phyloP scores from a whole-genome alignment of 30 jellyfish, hydroid and myxozoan species.

The Rhopilema esculentum region DNA sequence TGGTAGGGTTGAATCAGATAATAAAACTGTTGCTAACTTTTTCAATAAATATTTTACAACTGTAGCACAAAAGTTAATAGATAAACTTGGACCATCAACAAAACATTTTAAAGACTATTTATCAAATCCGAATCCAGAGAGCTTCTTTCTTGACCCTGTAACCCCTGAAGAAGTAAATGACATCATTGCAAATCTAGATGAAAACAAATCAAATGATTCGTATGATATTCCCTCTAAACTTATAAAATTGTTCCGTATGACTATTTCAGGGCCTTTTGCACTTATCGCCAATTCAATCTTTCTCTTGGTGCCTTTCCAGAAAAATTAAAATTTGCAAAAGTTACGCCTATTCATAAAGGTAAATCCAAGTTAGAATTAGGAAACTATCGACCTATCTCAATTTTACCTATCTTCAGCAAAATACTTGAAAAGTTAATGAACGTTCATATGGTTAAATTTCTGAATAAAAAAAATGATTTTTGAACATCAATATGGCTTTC shows the following conservation, averaged over 20 bases:
- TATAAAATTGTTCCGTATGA: slow-evolving; percentile 7
- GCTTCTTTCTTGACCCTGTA: slow-evolving; percentile 30
- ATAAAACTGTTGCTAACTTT: slow-evolving; percentile 12
- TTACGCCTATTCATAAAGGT: slow-evolving; percentile 36
- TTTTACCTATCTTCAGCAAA: slow-evolving; percentile 19
- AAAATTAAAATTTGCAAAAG: slow-evolving; percentile 46
- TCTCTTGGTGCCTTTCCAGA: slow-evolving; percentile 52
- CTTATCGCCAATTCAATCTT: slow-evolving; percentile 28
- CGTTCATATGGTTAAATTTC: slow-evolving; percentile 31
- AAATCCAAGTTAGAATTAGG: slow-evolving; percentile 28
- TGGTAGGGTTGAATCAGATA: slow-evolving; percentile 22
- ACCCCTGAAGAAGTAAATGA: slow-evolving; percentile 39
- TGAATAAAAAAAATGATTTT: background rate
- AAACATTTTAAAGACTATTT: slow-evolving; percentile 21
- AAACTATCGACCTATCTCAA: slow-evolving; percentile 46
- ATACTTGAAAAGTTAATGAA: slow-evolving; percentile 21
- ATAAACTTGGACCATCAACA: slow-evolving; percentile 17
- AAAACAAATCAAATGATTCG: slow-evolving; percentile 41
- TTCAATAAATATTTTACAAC: slow-evolving; percentile 15
- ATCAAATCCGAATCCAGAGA: slow-evolving; percentile 4
- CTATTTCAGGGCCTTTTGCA: slow-evolving; percentile 36
- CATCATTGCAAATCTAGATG: slow-evolving; percentile 26
- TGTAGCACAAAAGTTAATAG: slow-evolving; percentile 24
- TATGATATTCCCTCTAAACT: slow-evolving; percentile 22
- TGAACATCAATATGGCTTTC: background rate